A percentile compares a stretch with the other conserved stretches of the same genome.
Evolutionary conservation across 1,140 invertebrate genomes (phyloP).

Genomic region (Drosophila watanabei): DNA sequence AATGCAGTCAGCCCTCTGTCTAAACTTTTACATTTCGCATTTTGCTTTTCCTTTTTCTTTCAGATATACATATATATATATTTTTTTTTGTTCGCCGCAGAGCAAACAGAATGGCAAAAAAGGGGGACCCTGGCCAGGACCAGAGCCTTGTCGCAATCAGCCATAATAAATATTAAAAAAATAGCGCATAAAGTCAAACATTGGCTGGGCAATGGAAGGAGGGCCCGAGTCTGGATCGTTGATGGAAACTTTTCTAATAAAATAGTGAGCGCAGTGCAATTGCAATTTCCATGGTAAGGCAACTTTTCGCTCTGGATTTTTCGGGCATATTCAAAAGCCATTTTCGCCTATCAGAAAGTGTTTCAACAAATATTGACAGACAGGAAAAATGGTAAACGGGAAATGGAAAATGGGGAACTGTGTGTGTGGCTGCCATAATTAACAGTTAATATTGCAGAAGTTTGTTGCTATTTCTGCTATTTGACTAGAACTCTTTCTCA

Average conservation of each 20-base stretch:
- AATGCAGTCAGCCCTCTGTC: constrained; percentile 73
- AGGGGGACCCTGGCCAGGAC: background rate
- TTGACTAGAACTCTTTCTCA: constrained; percentile 65
- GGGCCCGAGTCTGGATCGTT: constrained; percentile 8
- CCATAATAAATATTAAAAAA: constrained; percentile 83
- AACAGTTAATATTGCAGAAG: constrained; percentile 81
- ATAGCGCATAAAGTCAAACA: constrained; percentile 82
- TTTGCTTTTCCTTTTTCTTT: constrained; percentile 15
- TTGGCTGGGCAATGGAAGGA: constrained; percentile 23
- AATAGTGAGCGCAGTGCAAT: constrained; percentile 72
- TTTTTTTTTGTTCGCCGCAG: constrained; percentile 41
- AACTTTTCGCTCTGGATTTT: constrained; percentile 52
- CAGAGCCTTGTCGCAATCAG: constrained; percentile 67
- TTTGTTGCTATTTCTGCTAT: constrained; percentile 79
- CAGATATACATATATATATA: background rate
- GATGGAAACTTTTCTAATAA: constrained; percentile 79
- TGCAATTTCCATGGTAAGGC: constrained; percentile 32
- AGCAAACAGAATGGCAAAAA: constrained; percentile 55
- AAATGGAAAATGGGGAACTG: background rate
- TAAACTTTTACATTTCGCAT: constrained; percentile 64
- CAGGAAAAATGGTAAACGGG: constrained; percentile 11
- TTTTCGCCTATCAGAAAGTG: constrained; percentile 81
- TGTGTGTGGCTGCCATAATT: constrained; percentile 56
- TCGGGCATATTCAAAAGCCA: constrained; percentile 76
- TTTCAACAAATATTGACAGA: constrained; percentile 84